A percentile compares a stretch with the other conserved stretches of the same genome.
These are phyloP conservation scores for Gnathonemus longibarbis DNA, from an alignment of 2,113 vertebrate species.

Conservation along the genomic window DNA sequence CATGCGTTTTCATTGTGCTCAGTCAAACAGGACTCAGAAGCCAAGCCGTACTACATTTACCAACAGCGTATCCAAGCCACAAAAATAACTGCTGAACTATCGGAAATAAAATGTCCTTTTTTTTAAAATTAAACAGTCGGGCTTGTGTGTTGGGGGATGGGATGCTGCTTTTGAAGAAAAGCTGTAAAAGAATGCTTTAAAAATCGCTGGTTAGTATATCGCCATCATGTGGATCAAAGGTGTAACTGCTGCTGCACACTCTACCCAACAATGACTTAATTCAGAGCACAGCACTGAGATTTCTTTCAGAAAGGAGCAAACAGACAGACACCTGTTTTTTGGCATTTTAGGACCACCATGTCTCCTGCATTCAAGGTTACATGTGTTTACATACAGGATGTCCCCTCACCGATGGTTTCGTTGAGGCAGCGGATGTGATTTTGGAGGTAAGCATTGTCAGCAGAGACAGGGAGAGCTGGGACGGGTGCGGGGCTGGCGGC, in stretches of 20 bases:
- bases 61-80: neutral
- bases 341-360: neutral
- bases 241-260: neutral
- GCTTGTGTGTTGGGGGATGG: neutral
- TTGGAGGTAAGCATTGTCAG: conserved; percentile 40
- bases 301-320: neutral
- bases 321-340: neutral
- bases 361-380: neutral
- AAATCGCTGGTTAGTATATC: neutral
- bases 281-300: neutral
- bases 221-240: neutral
- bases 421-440: conserved; percentile 28
- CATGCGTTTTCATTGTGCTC: neutral
- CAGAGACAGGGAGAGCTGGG: conserved; percentile 15
- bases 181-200: neutral
- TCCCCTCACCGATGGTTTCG: conserved; percentile 43
- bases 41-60: neutral
- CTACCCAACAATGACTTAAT: neutral
- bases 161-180: neutral
- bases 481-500: neutral
- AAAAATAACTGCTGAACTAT: neutral
- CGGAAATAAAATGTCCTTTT: neutral
- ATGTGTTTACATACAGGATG: neutral
- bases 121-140: neutral
- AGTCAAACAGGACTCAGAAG: neutral